Evolutionary conservation across 92 coral and sea anemone species (phyloP), one percentile per base, ranked within the genome.

Genomic region (Porites lobata): DNA sequence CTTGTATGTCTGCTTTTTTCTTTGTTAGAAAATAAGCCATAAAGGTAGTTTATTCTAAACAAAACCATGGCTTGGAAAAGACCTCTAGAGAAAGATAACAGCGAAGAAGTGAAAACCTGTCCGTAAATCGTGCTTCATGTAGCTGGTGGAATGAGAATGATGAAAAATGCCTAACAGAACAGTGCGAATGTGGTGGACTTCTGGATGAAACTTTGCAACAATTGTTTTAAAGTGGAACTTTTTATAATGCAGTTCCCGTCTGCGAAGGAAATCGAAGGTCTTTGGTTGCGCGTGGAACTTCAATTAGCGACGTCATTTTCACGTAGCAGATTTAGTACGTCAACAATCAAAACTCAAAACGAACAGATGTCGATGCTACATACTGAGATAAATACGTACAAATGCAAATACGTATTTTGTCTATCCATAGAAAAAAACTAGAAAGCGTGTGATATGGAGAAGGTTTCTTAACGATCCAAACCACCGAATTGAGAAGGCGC

Each of bases 321-420:
- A 85, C 38, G 53, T 79, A 52, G 70, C 1, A 14, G 15, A 64
- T 69, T 20, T 85, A 43, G 82, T 90, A 75, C 98, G 96, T 90
- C 98, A 90, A 85, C 94, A 95, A 76, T 85, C 86, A 73, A 69
- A 91, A 62, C 93, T 77, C 19, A 19, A 51, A 10, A 56, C 47
- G 14, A 20, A 52, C 8, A 75, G 8, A 26, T 22, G 1, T 43
- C 12, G 66, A 20, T 18, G 19, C 19, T 62, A 15, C 18, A 18
- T 15, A 62, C n/a, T 62, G 65, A 13, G 14, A 62, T 62, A 7
- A 18, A 18, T 8, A 9, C 7, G 18, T 14, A 57, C 17, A 17
- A 11, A 8, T 58, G 13, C 17, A 32, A 43, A 43, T 38, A 43
- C 19, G 19, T 5, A 5, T 9, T 2, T 13, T 69, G n/a, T 24